Conservation (phyloP, 1,140 invertebrate genomes). For the Daktulosphaira vitifoliae region DNA sequence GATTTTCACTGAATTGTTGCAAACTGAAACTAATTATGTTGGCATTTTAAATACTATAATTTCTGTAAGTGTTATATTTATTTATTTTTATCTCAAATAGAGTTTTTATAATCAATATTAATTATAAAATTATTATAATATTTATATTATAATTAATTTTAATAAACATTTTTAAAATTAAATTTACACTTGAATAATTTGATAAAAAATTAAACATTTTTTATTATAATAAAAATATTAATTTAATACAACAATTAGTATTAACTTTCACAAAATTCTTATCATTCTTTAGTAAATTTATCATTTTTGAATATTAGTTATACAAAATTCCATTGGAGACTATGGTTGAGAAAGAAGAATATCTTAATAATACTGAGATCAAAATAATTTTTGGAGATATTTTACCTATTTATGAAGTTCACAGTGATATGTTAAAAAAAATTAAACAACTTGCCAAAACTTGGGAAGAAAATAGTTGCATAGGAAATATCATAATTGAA, state of each 20-base stretch:
- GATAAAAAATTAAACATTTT: no score
- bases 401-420: slow-evolving; percentile 85
- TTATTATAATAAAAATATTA: no score
- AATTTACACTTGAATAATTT: no score
- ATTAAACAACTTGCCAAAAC: slow-evolving; percentile 56
- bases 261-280: no score
- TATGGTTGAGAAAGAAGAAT: slow-evolving; percentile 61
- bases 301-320: no score
- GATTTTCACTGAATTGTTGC: slow-evolving; percentile 85
- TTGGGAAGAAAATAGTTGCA: slow-evolving; percentile 76
- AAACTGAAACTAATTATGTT: slow-evolving; percentile 96
- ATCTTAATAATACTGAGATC: slow-evolving; percentile 80
- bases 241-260: no score
- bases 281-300: no score
- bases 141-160: no score
- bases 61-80: slow-evolving; percentile 51
- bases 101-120: slow-evolving; percentile 42
- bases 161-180: no score
- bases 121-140: no score
- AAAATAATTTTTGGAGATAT: slow-evolving; percentile 96
- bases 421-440: slow-evolving; percentile 74
- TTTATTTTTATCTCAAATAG: no score
- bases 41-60: slow-evolving; percentile 86
- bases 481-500: slow-evolving; percentile 79
- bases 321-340: slow-evolving; percentile 89